phyloP scores from a whole-genome alignment of 1,140 invertebrate species.

The Drosophila kanapiae region DNA sequence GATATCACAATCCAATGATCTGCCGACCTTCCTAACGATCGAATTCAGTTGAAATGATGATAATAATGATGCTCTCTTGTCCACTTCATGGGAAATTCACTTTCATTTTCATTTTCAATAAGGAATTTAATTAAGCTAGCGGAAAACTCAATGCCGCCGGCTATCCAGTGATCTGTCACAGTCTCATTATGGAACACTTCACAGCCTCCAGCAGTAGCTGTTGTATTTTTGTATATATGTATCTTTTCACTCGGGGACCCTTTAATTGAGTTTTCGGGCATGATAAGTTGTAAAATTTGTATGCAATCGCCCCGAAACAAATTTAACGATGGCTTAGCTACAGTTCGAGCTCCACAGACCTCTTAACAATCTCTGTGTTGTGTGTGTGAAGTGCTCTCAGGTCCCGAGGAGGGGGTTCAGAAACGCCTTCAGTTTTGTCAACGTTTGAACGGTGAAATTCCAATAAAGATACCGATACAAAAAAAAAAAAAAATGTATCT shows the following conservation, averaged over 20 bases:
- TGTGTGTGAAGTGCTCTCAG: constrained; percentile 9
- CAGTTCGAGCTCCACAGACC: neutral
- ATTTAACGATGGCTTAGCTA: constrained; percentile 25
- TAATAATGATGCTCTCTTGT: constrained; percentile 13
- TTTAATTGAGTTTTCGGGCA: constrained; percentile 39
- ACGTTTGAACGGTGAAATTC: constrained; percentile 36
- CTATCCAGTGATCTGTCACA: constrained; percentile 40
- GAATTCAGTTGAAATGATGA: constrained; percentile 4
- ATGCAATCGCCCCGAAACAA: constrained; percentile 41
- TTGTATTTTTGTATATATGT: neutral
- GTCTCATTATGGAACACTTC: constrained; percentile 37
- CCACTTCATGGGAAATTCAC: constrained; percentile 46
- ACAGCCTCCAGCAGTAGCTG: constrained; percentile 5
- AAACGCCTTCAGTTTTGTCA: constrained; percentile 60
- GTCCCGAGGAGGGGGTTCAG: too few species aligned
- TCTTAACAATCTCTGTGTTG: constrained; percentile 23
- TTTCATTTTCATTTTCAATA: constrained; percentile 18
- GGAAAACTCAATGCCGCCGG: constrained; percentile 19
- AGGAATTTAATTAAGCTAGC: constrained; percentile 31
- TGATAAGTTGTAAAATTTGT: constrained; percentile 39
- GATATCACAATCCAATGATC: constrained; percentile 7
- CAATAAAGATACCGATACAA: constrained; percentile 29
- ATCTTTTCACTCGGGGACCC: constrained; percentile 13
- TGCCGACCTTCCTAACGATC: constrained; percentile 14
- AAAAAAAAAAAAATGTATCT: constrained; percentile 8